Percentiles rank a stretch among this genome's conserved stretches.
Conservation (phyloP, 2,797 vertebrate species). For the Chelidonichthys spinosus region DNA sequence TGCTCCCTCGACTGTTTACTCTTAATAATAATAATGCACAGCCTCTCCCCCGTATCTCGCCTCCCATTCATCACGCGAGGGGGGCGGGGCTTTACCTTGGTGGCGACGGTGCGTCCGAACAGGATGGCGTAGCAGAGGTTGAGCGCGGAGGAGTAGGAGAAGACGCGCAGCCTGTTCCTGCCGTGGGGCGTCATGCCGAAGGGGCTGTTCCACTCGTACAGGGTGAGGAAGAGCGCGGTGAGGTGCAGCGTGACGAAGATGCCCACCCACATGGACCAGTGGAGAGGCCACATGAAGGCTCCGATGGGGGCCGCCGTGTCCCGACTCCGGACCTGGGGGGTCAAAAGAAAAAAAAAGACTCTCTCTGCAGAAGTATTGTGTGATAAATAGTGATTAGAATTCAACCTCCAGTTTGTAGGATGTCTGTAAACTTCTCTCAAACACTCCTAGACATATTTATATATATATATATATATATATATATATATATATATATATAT, state of each 20-base stretch:
- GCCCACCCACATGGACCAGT: conserved; percentile 98
- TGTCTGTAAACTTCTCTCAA: conserved; percentile 13
- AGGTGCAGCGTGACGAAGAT: conserved; percentile 93
- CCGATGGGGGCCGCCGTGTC: conserved; percentile 93
- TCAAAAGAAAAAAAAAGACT: conserved; percentile 26
- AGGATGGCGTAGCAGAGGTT: conserved; percentile 97
- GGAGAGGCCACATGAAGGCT: conserved; percentile 97
- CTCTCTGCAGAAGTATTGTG: not conserved
- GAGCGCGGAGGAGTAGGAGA: conserved; percentile 96
- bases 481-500: not conserved
- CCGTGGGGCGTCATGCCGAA: conserved; percentile 95
- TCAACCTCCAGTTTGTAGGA: conserved; percentile 15
- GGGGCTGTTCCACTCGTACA: conserved; percentile 98
- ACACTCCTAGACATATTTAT: conserved; percentile 1
- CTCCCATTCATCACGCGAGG: conserved; percentile 44
- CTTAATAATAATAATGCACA: conserved; percentile 35
- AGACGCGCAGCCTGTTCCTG: conserved; percentile 90
- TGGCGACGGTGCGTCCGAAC: conserved; percentile 93
- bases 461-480: not conserved
- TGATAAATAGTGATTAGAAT: not conserved
- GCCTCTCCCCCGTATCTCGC: conserved; percentile 11
- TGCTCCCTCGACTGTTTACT: conserved; percentile 15
- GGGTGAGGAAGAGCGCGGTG: conserved; percentile 94
- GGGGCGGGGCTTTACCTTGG: conserved; percentile 83
- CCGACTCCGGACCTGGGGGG: conserved; percentile 84